phyloP scores from a whole-genome alignment of 2,888 invertebrate genomes.

The Galerucella pusilla region DNA sequence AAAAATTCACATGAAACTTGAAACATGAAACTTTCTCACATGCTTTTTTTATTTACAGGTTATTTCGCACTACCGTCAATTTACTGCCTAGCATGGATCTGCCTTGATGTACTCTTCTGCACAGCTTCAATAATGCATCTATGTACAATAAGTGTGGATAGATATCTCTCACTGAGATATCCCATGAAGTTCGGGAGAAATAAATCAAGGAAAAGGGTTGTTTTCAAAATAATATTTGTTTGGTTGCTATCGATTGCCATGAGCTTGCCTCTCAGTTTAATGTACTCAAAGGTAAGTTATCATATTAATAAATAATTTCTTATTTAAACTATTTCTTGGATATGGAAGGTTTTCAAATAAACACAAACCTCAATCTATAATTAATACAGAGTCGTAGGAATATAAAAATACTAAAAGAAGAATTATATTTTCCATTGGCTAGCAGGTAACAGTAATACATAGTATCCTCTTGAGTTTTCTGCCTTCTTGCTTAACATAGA shows the following conservation, averaged over 20 bases:
- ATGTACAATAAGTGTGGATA: constrained; percentile 95
- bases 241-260: constrained; percentile 94
- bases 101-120: constrained; percentile 94
- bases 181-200: constrained; percentile 94
- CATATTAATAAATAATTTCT: too few relatives aligned
- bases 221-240: constrained; percentile 91
- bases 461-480: too few relatives aligned
- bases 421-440: too few relatives aligned
- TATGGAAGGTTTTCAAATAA: too few relatives aligned
- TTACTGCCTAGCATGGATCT: constrained; percentile 94
- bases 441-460: too few relatives aligned
- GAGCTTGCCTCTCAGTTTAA: constrained; percentile 88
- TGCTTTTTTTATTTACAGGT: constrained; percentile 68
- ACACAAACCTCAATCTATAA: too few relatives aligned
- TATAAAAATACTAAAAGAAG: too few relatives aligned
- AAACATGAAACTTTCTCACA: not conserved
- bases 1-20: too few relatives aligned
- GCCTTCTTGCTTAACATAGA: too few relatives aligned
- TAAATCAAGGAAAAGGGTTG: constrained; percentile 85
- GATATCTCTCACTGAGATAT: constrained; percentile 90
- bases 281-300: constrained; percentile 83
- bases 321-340: too few relatives aligned
- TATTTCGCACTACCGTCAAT: constrained; percentile 84
- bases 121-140: constrained; percentile 98
- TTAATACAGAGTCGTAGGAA: too few relatives aligned